phyloP scores from a whole-genome alignment of 1,140 invertebrate genomes.

The Danaus melanippus region DNA sequence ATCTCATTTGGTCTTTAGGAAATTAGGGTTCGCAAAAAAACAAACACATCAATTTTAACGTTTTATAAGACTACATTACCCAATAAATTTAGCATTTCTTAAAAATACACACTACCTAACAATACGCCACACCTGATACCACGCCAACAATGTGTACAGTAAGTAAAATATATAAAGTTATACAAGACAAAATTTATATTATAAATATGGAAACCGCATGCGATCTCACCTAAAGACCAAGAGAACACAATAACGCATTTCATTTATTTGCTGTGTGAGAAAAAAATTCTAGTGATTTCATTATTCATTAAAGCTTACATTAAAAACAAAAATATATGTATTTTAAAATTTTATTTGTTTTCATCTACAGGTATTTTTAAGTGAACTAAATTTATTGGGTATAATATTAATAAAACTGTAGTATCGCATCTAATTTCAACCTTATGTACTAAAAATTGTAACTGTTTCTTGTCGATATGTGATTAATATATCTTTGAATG shows the following conservation, averaged over 20 bases:
- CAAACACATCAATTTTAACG: slow-evolving; percentile 37
- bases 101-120: slow-evolving; percentile 52
- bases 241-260: slow-evolving; percentile 34
- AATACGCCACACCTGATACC: slow-evolving; percentile 37
- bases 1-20: slow-evolving; percentile 71
- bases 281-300: slow-evolving; percentile 57
- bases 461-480: slow-evolving; percentile 23
- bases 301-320: slow-evolving; percentile 57
- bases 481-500: slow-evolving; percentile 11
- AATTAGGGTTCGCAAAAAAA: slow-evolving; percentile 44
- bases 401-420: slow-evolving; percentile 39
- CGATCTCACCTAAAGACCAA: slow-evolving; percentile 62
- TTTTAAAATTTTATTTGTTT: slow-evolving; percentile 44
- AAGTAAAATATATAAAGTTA: slow-evolving; percentile 24
- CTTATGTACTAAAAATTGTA: slow-evolving; percentile 13
- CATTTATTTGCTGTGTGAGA: slow-evolving; percentile 57
- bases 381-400: slow-evolving; percentile 69
- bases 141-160: too few species aligned
- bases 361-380: slow-evolving; percentile 48
- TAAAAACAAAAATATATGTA: slow-evolving; percentile 42
- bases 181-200: slow-evolving; percentile 13
- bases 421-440: slow-evolving; percentile 26
- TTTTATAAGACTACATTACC: slow-evolving; percentile 44
- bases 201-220: slow-evolving; percentile 34
- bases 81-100: slow-evolving; percentile 69